Base-by-base conservation (phyloP, 2,113 vertebrate genomes). In the Hoplias malabaricus region DNA sequence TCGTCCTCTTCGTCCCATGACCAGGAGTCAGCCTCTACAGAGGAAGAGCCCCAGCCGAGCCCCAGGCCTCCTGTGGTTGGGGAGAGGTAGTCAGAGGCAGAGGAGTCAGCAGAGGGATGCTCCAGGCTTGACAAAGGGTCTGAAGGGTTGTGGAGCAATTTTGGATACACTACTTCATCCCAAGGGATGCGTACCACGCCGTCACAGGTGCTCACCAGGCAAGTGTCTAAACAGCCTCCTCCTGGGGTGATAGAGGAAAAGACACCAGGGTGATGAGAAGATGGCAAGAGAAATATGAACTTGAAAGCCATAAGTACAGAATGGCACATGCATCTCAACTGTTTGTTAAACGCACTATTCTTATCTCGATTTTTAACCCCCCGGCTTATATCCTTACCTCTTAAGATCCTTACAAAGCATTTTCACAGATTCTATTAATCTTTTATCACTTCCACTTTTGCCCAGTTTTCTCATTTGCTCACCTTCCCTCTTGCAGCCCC, bases 141-240 rank as follows among this genome's bases (percentile, higher is more conserved):
- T 78, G 81, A 82, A 0, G 90, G 90, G 76, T 91, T 94, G 48
- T 95, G 93, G 70, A 96, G 90, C 82, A 97, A 93, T 71, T 93
- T 93, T 27, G 96, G 96, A 82, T 95, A 97, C 67, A 96, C 93
- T 7, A 96, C 91, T 70, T 96, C 94, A 3, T 94, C 91, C 96
- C 96, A 97, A 4, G 94, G 93, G 31, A 96, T 82, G 62, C 94
- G 89, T 46, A 93, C 87, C 57, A 97, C 93, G n/a, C 94, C 94
- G 38, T 95, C 95, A 43, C 92, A 93, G 0, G 94, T 94, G 12
- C 94, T 94, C 75, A 95, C 91, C 46, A 97, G 92, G 83, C 95
- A 96, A 48, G 92, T 95, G 75, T 93, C 94, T 25, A 96, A 92
- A 40, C 90, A 89, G 46, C 89, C 90, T 46, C 68, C 76, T 33